These are phyloP conservation scores for Enteromius paludinosus DNA, from an alignment of 2,797 vertebrate species.

Conservation along the genomic window DNA sequence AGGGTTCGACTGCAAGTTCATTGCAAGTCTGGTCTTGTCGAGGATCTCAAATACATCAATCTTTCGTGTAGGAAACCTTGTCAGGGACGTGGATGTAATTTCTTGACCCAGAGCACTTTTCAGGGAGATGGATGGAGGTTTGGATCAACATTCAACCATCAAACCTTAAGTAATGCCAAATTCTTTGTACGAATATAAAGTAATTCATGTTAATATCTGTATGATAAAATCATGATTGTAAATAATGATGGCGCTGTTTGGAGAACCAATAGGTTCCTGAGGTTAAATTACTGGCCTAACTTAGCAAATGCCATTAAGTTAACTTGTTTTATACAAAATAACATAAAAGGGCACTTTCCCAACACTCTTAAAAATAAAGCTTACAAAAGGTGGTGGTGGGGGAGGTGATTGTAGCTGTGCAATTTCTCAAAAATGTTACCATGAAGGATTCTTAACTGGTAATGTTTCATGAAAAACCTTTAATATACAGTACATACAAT, in stretches of 20 bases:
- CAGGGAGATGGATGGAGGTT: slow-evolving; percentile 44
- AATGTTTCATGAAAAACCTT: background rate
- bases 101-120: slow-evolving; percentile 37
- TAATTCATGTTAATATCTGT: background rate
- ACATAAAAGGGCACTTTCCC: background rate
- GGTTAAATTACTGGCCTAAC: background rate
- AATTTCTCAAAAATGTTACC: background rate
- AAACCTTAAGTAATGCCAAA: background rate
- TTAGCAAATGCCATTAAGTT: background rate
- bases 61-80: slow-evolving; percentile 30
- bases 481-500: background rate
- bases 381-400: background rate
- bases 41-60: slow-evolving; percentile 35
- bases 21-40: slow-evolving; percentile 45
- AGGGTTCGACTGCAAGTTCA: background rate
- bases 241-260: background rate
- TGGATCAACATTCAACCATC: background rate
- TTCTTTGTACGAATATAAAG: background rate
- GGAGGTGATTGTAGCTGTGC: no score
- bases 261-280: background rate
- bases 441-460: background rate
- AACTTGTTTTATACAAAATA: background rate
- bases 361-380: background rate
- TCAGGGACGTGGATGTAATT: slow-evolving; percentile 45
- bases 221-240: background rate